Percentiles rank a stretch among this genome's conserved stretches.
Evolutionary conservation across 2,797 vertebrate genomes (phyloP).

Genomic region (Muscicapa comitata): DNA sequence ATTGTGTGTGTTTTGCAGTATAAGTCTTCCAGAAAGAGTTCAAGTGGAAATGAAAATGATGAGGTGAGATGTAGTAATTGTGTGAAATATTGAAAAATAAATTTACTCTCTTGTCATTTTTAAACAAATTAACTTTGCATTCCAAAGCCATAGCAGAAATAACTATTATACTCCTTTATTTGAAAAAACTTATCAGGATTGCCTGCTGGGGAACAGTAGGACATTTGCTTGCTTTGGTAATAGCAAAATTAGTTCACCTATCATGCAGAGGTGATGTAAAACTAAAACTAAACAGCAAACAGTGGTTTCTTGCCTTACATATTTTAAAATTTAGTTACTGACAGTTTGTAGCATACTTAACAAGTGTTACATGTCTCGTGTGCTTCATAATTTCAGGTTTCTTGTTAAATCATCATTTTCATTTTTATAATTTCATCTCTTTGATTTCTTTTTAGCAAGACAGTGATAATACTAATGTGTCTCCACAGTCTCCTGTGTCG

Average conservation of each 20-base stretch:
- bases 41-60: conserved; percentile 85
- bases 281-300: not conserved
- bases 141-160: not conserved
- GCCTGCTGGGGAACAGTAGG: not conserved
- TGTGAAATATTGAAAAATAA: not conserved
- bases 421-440: conserved; percentile 72
- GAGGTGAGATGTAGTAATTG: conserved; percentile 80
- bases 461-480: conserved; percentile 83
- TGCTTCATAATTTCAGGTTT: conserved; percentile 29
- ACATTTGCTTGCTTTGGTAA: not conserved
- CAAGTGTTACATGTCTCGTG: not conserved
- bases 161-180: not conserved
- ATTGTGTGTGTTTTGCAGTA: conserved; percentile 81
- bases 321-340: not conserved
- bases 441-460: conserved; percentile 81
- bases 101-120: not conserved
- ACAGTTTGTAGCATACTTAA: not conserved
- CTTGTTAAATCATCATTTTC: conserved; percentile 50
- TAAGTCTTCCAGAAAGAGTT: conserved; percentile 89
- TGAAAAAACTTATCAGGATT: not conserved
- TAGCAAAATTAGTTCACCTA: not conserved
- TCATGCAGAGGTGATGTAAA: not conserved
- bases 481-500: conserved; percentile 80
- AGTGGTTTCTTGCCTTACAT: not conserved
- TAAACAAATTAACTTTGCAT: not conserved